Base-by-base conservation (phyloP, 2,888 invertebrate genomes). In the Temnothorax rugatulus region DNA sequence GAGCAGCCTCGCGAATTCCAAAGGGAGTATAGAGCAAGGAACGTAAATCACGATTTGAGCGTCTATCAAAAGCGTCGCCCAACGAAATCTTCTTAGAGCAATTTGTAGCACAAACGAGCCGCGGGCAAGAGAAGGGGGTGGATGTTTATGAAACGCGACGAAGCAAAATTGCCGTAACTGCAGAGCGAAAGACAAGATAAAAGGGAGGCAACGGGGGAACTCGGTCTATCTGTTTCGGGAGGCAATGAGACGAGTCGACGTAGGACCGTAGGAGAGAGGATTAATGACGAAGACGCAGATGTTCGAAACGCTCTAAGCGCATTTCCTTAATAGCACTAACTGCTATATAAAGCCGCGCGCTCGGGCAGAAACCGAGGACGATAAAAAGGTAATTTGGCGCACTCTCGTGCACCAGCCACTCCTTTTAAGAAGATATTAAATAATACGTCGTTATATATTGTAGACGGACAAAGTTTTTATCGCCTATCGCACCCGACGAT, bases 61-160 rank as follows among this genome's bases (percentile, higher is more conserved):
- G 84, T 86, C 82, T 86, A 89, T 90, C 88, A 82, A 87, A 86
- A 86, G 82, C 79, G 75, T 54, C 59, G 86, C 83, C 61, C 83
- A 81, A 69, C 84, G 82, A 86, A 93, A 92, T 93, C 91, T 92
- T 91, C 92, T 93, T 92, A 90, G 85, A 90, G 91, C 91, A 92
- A 93, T 93, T 93, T 93, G 91, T 89, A 90, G 89, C 85, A 89
- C 91, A 91, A 91, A 93, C 91, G 91, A 91, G 84, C 86, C 83
- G 87, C 87, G 82, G 82, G 87, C 87, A 84, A 89, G 89, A 88
- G 90, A 90, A 89, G 89, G 89, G 89, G 76, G 86, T 86, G 73
- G 66, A 87, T 89, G 89, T 89, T 91, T 90, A 89, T 89, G 90
- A 90, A 91, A 91, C 87, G 91, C 86, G 83, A 87, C 84, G 87